A percentile compares a stretch with the other conserved stretches of the same genome.
Conservation (phyloP, 37 sponge, comb jelly and placozoan species). For the Halisarca cf. caerulea region DNA sequence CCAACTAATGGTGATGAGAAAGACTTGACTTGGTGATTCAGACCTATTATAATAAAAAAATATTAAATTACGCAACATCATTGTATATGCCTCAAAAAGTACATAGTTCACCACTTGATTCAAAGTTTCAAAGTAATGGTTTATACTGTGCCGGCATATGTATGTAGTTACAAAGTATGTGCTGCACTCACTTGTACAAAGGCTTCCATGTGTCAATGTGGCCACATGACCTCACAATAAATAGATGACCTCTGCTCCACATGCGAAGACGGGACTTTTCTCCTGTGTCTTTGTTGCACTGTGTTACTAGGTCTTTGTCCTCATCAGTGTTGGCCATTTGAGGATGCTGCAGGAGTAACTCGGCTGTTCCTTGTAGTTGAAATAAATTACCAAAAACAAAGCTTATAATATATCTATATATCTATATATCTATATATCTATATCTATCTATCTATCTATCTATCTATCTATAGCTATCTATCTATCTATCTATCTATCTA, state of each 20-base stretch:
- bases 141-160: too few relatives aligned
- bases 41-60: conserved; percentile 12
- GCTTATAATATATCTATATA: too few relatives aligned
- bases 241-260: not conserved
- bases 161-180: too few relatives aligned
- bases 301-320: not conserved
- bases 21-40: conserved; percentile 49
- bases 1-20: conserved; percentile 9
- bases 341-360: not conserved
- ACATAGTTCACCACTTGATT: not conserved
- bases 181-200: conserved; percentile 23
- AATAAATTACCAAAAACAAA: too few relatives aligned
- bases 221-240: not conserved
- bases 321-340: conserved; percentile 6
- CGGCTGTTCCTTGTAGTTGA: too few relatives aligned
- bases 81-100: too few relatives aligned
- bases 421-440: too few relatives aligned
- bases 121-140: not conserved
- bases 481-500: too few relatives aligned
- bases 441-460: too few relatives aligned
- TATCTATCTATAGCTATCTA: too few relatives aligned
- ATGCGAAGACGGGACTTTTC: not conserved
- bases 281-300: not conserved
- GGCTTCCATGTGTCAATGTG: conserved; percentile 37
- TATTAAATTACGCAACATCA: too few relatives aligned